phyloP scores from a whole-genome alignment of 2,113 vertebrate genomes.

The Origma solitaria region DNA sequence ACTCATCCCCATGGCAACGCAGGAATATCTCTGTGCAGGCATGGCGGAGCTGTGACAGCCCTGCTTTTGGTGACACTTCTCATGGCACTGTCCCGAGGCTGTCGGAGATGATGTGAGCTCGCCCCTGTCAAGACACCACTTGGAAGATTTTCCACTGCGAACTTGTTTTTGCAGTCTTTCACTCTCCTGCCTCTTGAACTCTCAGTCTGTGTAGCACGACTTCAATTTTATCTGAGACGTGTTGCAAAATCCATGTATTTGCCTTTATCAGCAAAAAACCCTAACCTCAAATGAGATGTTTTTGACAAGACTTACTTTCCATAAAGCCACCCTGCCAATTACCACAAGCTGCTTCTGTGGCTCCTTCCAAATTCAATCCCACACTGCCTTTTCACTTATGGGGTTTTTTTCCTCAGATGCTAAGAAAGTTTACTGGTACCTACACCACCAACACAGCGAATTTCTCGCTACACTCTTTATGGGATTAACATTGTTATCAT shows the following conservation, averaged over 20 bases:
- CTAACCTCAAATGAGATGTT: not conserved
- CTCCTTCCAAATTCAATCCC: not conserved
- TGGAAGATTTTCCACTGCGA: not conserved
- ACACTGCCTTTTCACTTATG: not conserved
- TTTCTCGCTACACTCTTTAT: not conserved
- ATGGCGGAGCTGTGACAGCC: not conserved
- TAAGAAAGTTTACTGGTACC: not conserved
- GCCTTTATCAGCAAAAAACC: not conserved
- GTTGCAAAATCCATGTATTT: not conserved
- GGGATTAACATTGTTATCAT: not conserved
- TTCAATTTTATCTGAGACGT: not conserved
- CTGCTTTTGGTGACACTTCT: not conserved
- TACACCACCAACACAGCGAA: rapidly evolving
- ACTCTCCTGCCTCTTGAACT: not conserved
- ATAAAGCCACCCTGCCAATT: not conserved
- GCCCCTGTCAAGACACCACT: not conserved
- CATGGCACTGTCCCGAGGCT: not conserved
- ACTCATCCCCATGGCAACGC: not conserved
- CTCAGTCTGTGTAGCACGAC: not conserved
- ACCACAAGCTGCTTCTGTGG: not conserved
- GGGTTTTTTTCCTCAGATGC: not conserved
- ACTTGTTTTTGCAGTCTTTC: not conserved
- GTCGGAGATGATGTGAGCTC: not conserved
- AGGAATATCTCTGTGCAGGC: not conserved
- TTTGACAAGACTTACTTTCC: not conserved